These are phyloP conservation scores for Parazoanthus darwini DNA, from an alignment of 92 coral and sea anemone species.

Conservation along the genomic window DNA sequence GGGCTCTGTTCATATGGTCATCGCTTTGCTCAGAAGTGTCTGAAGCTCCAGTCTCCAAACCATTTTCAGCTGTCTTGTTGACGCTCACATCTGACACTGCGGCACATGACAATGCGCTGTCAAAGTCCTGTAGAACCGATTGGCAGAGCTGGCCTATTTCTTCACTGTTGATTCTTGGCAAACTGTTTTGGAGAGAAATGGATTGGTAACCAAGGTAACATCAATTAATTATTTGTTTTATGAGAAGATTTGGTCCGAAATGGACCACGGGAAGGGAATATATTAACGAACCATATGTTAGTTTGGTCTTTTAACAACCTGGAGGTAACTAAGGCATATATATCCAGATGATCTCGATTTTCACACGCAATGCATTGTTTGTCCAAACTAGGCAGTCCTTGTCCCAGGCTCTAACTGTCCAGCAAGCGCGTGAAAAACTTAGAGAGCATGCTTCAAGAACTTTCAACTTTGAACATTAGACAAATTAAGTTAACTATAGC, in stretches of 20 bases:
- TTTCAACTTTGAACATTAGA: too few species aligned
- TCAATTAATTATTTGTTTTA: neutral
- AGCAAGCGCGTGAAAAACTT: too few species aligned
- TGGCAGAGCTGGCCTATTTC: constrained; percentile 95
- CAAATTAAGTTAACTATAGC: too few species aligned
- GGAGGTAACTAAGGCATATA: too few species aligned
- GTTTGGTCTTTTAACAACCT: too few species aligned
- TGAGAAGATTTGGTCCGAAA: neutral
- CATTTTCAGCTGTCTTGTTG: constrained; percentile 43
- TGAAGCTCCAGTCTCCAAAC: constrained; percentile 27
- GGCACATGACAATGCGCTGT: constrained; percentile 66
- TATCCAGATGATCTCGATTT: too few species aligned
- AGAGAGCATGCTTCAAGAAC: too few species aligned
- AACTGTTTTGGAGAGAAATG: constrained; percentile 47
- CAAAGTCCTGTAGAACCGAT: constrained; percentile 93
- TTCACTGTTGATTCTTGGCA: constrained; percentile 71
- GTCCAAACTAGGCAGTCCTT: too few species aligned
- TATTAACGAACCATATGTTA: too few species aligned
- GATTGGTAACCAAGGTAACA: neutral
- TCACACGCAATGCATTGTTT: too few species aligned
- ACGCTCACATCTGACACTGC: constrained; percentile 27
- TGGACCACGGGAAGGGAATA: too few species aligned
- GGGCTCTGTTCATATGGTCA: constrained; percentile 61
- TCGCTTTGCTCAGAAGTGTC: constrained; percentile 48
- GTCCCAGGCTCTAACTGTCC: too few species aligned